Percentiles rank a stretch among this genome's conserved stretches.
These are phyloP conservation scores for Zootermopsis nevadensis DNA, from an alignment of 2,888 invertebrate genomes.

Conservation along the genomic window DNA sequence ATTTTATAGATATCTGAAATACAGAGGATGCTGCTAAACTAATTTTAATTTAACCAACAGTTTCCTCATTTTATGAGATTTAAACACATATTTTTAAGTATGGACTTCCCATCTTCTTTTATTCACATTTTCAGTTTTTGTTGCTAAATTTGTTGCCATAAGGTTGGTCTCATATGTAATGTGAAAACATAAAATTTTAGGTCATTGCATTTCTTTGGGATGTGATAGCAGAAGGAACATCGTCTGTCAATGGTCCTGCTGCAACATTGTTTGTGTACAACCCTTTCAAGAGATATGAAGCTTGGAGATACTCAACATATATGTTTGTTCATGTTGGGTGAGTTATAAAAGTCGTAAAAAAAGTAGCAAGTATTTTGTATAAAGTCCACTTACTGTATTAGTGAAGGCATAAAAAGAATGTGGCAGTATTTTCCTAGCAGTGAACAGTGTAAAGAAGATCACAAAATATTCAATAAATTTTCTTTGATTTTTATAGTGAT, in stretches of 20 bases:
- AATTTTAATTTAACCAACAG: not conserved
- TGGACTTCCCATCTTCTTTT: no score
- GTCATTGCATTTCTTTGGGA: slow-evolving; percentile 56
- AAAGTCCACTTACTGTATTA: no score
- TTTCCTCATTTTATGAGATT: no score
- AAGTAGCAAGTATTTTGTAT: no score
- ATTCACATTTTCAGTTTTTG: no score
- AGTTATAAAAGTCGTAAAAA: slow-evolving; percentile 13
- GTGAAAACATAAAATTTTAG: slow-evolving; percentile 45
- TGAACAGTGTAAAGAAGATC: no score
- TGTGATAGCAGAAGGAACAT: slow-evolving; percentile 58
- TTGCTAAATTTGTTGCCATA: no score
- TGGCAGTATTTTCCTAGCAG: no score
- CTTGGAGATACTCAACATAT: slow-evolving; percentile 94
- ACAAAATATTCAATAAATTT: no score
- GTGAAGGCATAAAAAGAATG: no score
- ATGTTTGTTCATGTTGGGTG: slow-evolving; percentile 97
- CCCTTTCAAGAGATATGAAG: slow-evolving; percentile 85
- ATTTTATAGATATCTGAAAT: not conserved
- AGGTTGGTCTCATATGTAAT: no score
- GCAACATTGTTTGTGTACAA: slow-evolving; percentile 88
- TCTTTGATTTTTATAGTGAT: no score
- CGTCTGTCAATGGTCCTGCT: slow-evolving; percentile 78
- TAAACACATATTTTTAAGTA: not conserved
- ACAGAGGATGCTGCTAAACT: not conserved